These are phyloP conservation scores for Arizona elegans DNA, from an alignment of 2,113 vertebrate species.

Conservation along the genomic window DNA sequence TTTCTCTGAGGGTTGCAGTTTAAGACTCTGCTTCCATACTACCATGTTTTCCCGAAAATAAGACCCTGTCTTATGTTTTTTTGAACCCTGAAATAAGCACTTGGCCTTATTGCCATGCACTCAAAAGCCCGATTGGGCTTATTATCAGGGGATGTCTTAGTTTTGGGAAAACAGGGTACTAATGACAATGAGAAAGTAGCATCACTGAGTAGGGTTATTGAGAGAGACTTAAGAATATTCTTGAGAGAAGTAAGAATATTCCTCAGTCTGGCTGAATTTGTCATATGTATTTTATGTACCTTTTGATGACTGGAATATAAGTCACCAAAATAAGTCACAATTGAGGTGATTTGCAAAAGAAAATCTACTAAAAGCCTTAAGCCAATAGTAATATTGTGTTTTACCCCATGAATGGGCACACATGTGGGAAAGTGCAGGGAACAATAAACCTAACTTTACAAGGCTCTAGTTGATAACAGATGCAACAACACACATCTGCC, in stretches of 20 bases:
- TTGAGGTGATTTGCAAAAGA: not conserved
- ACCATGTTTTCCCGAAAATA: no score
- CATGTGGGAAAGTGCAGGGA: not conserved
- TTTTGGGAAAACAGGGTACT: not conserved
- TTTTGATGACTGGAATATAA: constrained; percentile 1
- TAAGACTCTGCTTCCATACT: not conserved
- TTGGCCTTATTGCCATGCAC: no score
- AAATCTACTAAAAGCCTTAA: not conserved
- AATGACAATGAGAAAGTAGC: not conserved
- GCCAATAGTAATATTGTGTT: not conserved
- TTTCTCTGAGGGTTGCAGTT: not conserved
- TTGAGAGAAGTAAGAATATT: constrained; percentile 8
- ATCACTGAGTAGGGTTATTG: not conserved
- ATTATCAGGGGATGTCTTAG: no score
- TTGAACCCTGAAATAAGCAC: no score
- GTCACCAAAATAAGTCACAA: not conserved
- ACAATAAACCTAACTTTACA: not conserved
- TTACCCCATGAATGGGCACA: not conserved
- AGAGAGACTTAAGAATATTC: not conserved
- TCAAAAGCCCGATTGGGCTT: no score
- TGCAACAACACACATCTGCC: not conserved
- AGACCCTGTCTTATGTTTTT: no score
- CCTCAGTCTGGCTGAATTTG: not conserved
- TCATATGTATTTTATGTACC: not conserved
- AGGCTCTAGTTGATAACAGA: constrained; percentile 18